These are phyloP conservation scores for Antheraea yamamai DNA, from an alignment of 2,888 invertebrate genomes.

Conservation along the genomic window DNA sequence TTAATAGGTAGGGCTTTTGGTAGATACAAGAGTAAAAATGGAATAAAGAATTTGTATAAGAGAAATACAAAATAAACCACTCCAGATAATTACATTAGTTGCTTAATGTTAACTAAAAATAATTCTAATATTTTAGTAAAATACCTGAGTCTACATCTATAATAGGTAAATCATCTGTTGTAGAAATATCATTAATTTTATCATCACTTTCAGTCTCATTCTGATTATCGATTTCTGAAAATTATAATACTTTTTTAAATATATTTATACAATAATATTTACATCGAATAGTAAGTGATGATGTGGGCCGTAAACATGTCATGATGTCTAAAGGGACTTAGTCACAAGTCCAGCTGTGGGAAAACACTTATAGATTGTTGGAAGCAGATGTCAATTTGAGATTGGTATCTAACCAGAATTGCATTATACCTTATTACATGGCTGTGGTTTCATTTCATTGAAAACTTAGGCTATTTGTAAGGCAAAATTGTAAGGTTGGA, in stretches of 20 bases:
- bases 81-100: not conserved
- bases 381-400: not conserved
- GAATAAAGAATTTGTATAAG: too few species aligned
- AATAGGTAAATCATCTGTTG: not conserved
- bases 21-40: not conserved
- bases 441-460: not conserved
- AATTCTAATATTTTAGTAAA: not conserved
- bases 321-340: not conserved
- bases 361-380: not conserved
- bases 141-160: constrained; percentile 4
- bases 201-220: not conserved
- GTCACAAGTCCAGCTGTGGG: not conserved
- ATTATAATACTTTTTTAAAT: not conserved
- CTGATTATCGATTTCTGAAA: not conserved
- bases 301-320: not conserved
- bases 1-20: not conserved
- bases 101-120: not conserved
- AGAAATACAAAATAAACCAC: too few species aligned
- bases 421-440: not conserved
- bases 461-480: too few species aligned
- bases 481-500: too few species aligned
- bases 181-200: not conserved
- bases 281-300: not conserved
- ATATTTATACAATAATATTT: not conserved
- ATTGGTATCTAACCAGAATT: not conserved